Base-by-base conservation (phyloP, 2,888 invertebrate genomes). In the Gasteruption jaculator region DNA sequence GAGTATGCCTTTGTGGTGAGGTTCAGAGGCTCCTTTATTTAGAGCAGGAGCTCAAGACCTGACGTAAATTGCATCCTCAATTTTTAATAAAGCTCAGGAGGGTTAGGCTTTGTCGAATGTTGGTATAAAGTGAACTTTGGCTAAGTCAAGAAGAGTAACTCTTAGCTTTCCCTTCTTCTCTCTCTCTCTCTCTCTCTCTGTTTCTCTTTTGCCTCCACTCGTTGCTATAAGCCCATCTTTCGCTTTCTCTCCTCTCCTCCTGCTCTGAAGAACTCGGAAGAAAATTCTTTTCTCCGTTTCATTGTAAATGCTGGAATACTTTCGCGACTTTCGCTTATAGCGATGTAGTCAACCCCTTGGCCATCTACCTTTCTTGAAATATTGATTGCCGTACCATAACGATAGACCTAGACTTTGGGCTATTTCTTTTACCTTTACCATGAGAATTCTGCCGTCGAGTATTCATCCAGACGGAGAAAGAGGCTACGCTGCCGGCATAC, bases 41-140 rank as follows among this genome's bases (percentile, higher is more conserved):
- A 67, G 65, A 54, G 57, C 54, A 50, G 50, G 54, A 54, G 46
- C 47, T 44, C 46, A 33, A 45, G 52, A 50, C 62, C 52, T 53
- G 59, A 60, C 63, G 61, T 59, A 65, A 67, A 67, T 68, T 67
- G 67, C 65, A 63, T 65, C 62, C 61, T 67, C 66, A 65, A 68
- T 68, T 67, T 68, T 68, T 68, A 65, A 68, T 66, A 67, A 66
- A 64, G 60, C 58, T 49, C 57, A 53, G 48, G 49, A 46, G 57
- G 53, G 54, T 53, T 52, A 53, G 56, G 56, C 59, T 65, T 64
- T 64, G 61, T 63, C 56, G 59, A 57, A 60, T 49, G 56, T 54
- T 54, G 61, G 57, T 63, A 62, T 63, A 64, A 62, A 63, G 58
- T 56, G 63, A 62, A 60, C 60, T 64, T 64, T 53, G 55, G 53